Conservation (phyloP, 2,888 invertebrate genomes). For the Stenotaenia linearis region DNA sequence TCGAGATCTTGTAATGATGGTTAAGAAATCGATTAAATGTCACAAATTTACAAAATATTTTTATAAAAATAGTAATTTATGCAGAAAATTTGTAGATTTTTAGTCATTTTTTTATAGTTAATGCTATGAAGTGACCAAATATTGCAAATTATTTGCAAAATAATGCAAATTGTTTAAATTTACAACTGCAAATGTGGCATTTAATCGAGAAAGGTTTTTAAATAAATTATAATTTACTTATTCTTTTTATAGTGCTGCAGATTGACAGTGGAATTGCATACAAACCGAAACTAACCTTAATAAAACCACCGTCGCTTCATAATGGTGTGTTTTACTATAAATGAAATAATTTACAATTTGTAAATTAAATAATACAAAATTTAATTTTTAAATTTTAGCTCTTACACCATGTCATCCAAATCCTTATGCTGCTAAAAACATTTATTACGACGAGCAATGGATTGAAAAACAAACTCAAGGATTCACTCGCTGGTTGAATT, state of each 20-base stretch:
- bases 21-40: no score
- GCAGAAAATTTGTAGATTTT: no score
- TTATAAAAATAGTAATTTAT: no score
- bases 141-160: no score
- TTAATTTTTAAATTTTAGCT: background rate
- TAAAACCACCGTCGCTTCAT: background rate
- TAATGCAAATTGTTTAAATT: no score
- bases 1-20: background rate
- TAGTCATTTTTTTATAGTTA: no score
- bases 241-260: background rate
- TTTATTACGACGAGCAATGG: slow-evolving; percentile 52
- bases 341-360: background rate
- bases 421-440: slow-evolving; percentile 48
- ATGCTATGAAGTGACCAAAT: no score
- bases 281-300: background rate
- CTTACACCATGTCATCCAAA: slow-evolving; percentile 43
- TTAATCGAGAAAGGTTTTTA: no score
- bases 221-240: no score
- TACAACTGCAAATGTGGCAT: no score
- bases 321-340: background rate
- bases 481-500: slow-evolving; percentile 50
- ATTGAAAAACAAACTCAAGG: slow-evolving; percentile 50
- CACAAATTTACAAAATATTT: no score
- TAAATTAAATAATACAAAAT: background rate
- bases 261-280: background rate